A percentile compares a stretch with the other conserved stretches of the same genome.
These are phyloP conservation scores for Neomorphus geoffroyi DNA, from an alignment of 2,797 vertebrate species.

Conservation along the genomic window DNA sequence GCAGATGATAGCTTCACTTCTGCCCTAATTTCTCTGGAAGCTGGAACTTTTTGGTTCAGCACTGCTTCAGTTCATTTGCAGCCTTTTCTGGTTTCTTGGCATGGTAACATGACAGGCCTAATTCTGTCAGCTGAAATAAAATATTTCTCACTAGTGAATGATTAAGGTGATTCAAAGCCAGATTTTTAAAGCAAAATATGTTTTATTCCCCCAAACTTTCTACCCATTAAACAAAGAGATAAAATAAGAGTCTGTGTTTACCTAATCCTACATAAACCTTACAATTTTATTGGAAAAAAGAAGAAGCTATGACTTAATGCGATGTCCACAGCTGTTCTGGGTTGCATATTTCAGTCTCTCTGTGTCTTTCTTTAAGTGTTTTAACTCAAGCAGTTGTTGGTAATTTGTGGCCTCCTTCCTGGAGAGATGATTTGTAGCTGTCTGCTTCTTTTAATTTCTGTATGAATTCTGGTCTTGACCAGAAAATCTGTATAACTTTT, in stretches of 20 bases:
- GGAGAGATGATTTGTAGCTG: neutral
- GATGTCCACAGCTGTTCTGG: neutral
- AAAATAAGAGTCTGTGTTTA: neutral
- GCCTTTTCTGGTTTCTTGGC: neutral
- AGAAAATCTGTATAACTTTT: neutral
- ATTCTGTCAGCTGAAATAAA: constrained; percentile 47
- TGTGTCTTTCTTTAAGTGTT: neutral
- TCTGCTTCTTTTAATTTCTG: neutral
- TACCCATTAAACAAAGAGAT: neutral
- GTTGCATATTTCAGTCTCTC: neutral
- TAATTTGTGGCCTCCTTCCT: neutral
- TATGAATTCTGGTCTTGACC: neutral
- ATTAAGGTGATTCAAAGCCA: neutral
- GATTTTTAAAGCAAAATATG: constrained; percentile 3
- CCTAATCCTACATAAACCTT: neutral
- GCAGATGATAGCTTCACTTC: neutral
- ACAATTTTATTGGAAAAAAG: neutral
- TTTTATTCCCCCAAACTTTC: neutral
- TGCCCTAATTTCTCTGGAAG: neutral
- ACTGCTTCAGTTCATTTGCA: neutral
- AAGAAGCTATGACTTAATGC: neutral
- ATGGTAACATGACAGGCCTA: neutral
- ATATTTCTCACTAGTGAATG: constrained; percentile 7
- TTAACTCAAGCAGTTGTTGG: neutral
- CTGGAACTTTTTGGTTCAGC: neutral